phyloP scores from a whole-genome alignment of 2,888 invertebrate species.

The Oithona nana region DNA sequence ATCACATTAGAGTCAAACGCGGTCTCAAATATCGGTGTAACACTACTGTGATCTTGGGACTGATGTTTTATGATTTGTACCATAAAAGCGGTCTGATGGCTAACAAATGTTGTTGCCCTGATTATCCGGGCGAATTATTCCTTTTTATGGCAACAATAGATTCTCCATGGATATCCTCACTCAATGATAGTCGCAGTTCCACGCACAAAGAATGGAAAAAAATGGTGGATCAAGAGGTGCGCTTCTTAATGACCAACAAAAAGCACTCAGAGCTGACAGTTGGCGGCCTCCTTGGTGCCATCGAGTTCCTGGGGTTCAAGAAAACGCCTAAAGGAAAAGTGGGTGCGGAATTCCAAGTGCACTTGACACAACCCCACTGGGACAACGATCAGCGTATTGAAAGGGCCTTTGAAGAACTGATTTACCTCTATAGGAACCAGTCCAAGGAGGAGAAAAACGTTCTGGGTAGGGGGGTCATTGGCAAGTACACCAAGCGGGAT shows the following conservation, averaged over 20 bases:
- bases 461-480: neutral
- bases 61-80: neutral
- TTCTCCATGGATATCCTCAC: neutral
- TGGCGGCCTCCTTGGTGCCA: neutral
- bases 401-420: neutral
- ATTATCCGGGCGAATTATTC: neutral
- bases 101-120: neutral
- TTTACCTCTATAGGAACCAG: neutral
- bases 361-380: neutral
- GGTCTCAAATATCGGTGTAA: neutral
- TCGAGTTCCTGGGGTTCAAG: neutral
- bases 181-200: neutral
- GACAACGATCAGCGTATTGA: neutral
- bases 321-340: neutral
- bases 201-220: neutral
- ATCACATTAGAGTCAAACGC: neutral
- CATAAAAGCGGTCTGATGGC: neutral
- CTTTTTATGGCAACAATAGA: neutral
- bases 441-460: neutral
- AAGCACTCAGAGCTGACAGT: neutral
- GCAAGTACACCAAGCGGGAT: neutral
- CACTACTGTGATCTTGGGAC: neutral
- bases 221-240: conserved; percentile 1
- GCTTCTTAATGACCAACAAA: neutral
- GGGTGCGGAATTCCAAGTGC: neutral